Percentiles rank a stretch among this genome's conserved stretches.
Evolutionary conservation across 2,888 invertebrate genomes (phyloP).

Genomic region (Xestia c-nigrum): DNA sequence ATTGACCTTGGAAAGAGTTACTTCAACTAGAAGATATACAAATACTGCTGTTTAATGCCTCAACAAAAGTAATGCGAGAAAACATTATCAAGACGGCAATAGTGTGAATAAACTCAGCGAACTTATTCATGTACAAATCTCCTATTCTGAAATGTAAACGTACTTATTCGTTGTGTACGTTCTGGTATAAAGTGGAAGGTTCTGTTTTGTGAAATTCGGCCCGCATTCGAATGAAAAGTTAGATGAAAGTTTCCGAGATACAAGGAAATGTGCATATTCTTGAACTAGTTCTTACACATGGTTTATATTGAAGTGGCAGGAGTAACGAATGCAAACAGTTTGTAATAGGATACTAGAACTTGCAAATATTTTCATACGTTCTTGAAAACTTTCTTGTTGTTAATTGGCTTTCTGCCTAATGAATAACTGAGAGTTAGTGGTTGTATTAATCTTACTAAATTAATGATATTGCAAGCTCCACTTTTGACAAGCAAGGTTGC

Average conservation of each 20-base stretch:
- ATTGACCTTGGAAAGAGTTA: neutral
- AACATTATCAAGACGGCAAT: slow-evolving; percentile 38
- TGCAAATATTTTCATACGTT: slow-evolving; percentile 33
- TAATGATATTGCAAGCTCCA: slow-evolving; percentile 22
- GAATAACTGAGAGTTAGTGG: slow-evolving; percentile 32
- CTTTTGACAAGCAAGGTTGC: neutral
- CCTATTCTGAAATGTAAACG: slow-evolving; percentile 53
- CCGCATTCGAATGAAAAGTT: slow-evolving; percentile 70
- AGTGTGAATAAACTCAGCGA: slow-evolving; percentile 54
- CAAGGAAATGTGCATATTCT: slow-evolving; percentile 66
- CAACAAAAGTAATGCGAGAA: slow-evolving; percentile 23
- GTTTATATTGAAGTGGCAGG: slow-evolving; percentile 60
- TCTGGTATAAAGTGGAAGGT: slow-evolving; percentile 56
- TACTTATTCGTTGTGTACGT: slow-evolving; percentile 51
- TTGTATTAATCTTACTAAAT: slow-evolving; percentile 29
- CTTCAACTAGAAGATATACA: neutral
- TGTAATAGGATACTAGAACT: slow-evolving; percentile 32
- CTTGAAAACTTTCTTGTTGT: slow-evolving; percentile 26
- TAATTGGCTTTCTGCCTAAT: slow-evolving; percentile 40
- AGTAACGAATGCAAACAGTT: slow-evolving; percentile 59
- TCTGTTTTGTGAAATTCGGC: slow-evolving; percentile 68
- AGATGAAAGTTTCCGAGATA: slow-evolving; percentile 65
- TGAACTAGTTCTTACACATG: slow-evolving; percentile 58
- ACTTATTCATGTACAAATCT: slow-evolving; percentile 54
- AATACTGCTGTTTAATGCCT: neutral